Evolutionary conservation across 2,113 vertebrate genomes (phyloP), one percentile per base, ranked within the genome.

Genomic region (Crocuta crocuta): DNA sequence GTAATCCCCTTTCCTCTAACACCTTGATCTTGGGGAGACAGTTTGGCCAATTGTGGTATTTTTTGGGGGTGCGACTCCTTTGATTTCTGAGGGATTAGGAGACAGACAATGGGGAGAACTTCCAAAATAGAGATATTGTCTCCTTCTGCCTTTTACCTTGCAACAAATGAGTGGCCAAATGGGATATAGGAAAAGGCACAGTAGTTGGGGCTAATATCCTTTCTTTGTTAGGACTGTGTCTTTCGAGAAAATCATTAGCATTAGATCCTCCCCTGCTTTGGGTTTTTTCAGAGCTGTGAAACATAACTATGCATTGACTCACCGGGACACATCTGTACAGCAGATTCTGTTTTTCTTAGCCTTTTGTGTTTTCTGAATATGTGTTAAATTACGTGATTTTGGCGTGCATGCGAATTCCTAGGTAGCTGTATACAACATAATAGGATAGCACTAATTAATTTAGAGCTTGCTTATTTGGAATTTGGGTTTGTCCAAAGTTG

Each of bases 191-290:
- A 58, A 39, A 95, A 95, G 74, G 13, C 50, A 71, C 11, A 66
- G 11, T 76, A 55, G 23, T 78, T 85, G 28, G 79, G 33, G 45
- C 19, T 92, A 21, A 39, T 11, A 12, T 53, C 35, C 21, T 76
- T 63, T 94, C 45, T 94, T 92, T 76, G 21, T 63, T 96, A 35
- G 33, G 68, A 31, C 35, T 92, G 45, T 89, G 28, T 71, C 92
- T 91, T 87, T 88, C 50, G 17, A 91, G 82, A 92, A 87, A 88
- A 91, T 43, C 50, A 48, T 35, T 93, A 78, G 21, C 45, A 33
- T 88, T 33, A 39, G n/a, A 66, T 92, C 24, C 13, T 85, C 24
- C 26, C 11, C 43, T n/a, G 12, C 66, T 96, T 84, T 19, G 58
- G 10, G 12, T 85, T 78, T 95, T 39, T 16, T 84, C 19, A 13